Percentiles rank a stretch among this genome's conserved stretches.
Conservation (phyloP, 2,888 invertebrate genomes). For the Artemia sinica region DNA sequence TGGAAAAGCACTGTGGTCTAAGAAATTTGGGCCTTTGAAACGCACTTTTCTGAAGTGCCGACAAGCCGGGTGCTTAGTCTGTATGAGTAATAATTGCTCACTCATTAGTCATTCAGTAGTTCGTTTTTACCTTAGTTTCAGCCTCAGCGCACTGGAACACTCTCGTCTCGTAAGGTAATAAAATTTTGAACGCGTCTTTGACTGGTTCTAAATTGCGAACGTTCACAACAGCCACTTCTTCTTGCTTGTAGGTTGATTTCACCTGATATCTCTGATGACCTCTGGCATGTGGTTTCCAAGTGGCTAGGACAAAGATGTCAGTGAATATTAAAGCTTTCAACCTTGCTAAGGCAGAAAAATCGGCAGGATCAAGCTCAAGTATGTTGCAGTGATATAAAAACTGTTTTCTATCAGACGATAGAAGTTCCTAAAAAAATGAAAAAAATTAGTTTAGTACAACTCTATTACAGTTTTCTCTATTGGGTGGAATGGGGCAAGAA, state of each 20-base stretch:
- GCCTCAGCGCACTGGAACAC: slow-evolving; percentile 75
- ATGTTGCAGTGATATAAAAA: slow-evolving; percentile 82
- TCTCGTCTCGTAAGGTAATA: slow-evolving; percentile 81
- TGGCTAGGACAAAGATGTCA: slow-evolving; percentile 76
- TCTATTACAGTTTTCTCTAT: background rate
- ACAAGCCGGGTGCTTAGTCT: no score
- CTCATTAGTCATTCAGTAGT: no score
- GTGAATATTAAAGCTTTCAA: slow-evolving; percentile 82
- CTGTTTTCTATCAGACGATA: slow-evolving; percentile 54
- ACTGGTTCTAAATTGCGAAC: slow-evolving; percentile 73
- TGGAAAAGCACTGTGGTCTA: no score
- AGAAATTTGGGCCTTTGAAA: no score
- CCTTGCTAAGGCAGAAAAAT: slow-evolving; percentile 65
- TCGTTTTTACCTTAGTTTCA: slow-evolving; percentile 40
- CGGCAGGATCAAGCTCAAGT: slow-evolving; percentile 69
- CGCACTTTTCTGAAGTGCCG: no score
- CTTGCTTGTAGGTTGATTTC: slow-evolving; percentile 64
- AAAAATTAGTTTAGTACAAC: slow-evolving; percentile 15
- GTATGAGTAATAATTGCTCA: no score
- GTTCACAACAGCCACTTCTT: slow-evolving; percentile 81
- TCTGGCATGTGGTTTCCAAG: slow-evolving; percentile 51
- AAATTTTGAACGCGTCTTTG: slow-evolving; percentile 79
- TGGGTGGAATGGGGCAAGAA: no score
- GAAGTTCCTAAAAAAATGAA: slow-evolving; percentile 39
- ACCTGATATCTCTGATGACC: slow-evolving; percentile 66